Conservation (phyloP, 2,888 invertebrate genomes). For the Lottia gigantea region DNA sequence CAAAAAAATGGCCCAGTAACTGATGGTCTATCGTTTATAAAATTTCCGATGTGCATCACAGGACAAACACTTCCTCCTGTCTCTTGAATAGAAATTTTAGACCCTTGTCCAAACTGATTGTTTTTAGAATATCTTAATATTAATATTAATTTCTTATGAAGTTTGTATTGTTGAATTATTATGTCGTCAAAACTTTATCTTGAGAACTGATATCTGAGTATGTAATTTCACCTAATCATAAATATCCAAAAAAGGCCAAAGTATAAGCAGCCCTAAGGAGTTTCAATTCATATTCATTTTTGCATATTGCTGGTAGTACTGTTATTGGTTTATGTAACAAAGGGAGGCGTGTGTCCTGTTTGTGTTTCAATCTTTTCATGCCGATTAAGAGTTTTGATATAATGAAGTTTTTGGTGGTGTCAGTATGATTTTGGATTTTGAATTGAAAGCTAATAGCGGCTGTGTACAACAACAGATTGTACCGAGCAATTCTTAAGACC, state of each 20-base stretch:
- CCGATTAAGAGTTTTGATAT: neutral
- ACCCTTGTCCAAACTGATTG: neutral
- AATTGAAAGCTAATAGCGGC: too few species aligned
- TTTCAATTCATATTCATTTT: neutral
- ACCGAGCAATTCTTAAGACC: too few species aligned
- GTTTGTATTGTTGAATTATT: too few species aligned
- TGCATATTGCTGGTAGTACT: neutral
- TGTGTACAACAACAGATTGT: too few species aligned
- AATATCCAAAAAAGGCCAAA: neutral
- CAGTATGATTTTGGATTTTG: neutral
- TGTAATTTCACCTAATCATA: neutral
- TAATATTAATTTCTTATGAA: neutral
- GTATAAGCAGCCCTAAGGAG: neutral
- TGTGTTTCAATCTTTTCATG: neutral
- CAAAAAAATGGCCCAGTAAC: neutral
- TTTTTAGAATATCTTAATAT: neutral
- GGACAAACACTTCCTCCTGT: neutral
- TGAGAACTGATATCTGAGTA: neutral
- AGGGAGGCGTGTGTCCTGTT: neutral
- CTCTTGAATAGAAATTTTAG: neutral
- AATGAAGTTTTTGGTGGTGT: neutral
- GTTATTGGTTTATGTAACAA: neutral
- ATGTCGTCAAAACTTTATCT: neutral
- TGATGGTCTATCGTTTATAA: neutral
- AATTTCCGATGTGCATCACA: neutral